Conservation (phyloP, 2,113 vertebrate species). For the Macaca fascicularis region T2T-MFA8v1.1 NC_088380.1:67068001-67068500, state of each 20-base stretch:
- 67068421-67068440: not conserved
- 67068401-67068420: not conserved
- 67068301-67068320: not conserved
- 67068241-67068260: not conserved
- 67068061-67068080: not conserved
- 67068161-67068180: not conserved
- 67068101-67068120: not conserved
- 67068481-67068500: not conserved
- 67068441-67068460: not conserved
- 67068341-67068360: not conserved
- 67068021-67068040: not conserved
- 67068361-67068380: not conserved
- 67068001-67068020: slow-evolving; percentile 19
- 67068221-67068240: not conserved
- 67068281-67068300: not conserved
- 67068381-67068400: not conserved
- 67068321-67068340: not conserved
- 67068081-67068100: not conserved
- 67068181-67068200: not conserved
- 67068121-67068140: slow-evolving; percentile 32
- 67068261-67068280: fast-evolving
- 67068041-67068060: not conserved
- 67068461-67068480: not conserved
- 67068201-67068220: not conserved
- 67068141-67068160: not conserved